Base-by-base conservation (phyloP, 2,113 vertebrate genomes). In the Oophaga pumilio region DNA sequence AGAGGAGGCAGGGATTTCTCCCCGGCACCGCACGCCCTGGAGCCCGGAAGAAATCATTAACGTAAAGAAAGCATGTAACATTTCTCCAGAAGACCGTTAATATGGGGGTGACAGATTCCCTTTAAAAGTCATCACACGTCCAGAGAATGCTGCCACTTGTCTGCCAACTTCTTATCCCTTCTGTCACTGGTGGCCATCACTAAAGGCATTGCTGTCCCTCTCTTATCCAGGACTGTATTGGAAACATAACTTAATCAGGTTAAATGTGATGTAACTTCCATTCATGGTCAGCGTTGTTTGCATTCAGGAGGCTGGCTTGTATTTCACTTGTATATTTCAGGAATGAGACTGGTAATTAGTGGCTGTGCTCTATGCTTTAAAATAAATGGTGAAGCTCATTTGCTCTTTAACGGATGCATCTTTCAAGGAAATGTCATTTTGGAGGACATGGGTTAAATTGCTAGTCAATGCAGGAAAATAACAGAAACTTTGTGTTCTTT, bases 271-370 rank as follows among this genome's bases (percentile, higher is more conserved):
- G 50, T 80, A 53, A 87, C 57, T 2, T 69, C 24, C 9, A 24
- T 86, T 86, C 60, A 17, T 52, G 12, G 24, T 62, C 2, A n/a
- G 52, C 33, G n/a, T 76, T 13, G 85, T 10, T 50, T 79, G 28
- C 69, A 68, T 14, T 78, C 71, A 26, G 12, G 9, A n/a, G 73
- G 20, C 50, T n/a, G 57, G n/a, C 74, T 69, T 86, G 28, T 66
- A 56, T 69, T 78, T 64, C 66, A 28, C 8, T 68, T 53, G 62
- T 79, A 59, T 24, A 79, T 87, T 80, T 43, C 53, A 69, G 85
- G 76, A 87, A 79, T 56, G 11, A 69, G 50, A 87, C 62, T 56
- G 66, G 76, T 68, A 80, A 79, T 86, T 80, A 87, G 85, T 80
- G 76, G 85, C 49, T 71, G n/a, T 56, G 56, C 76, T 18, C 53